These are phyloP conservation scores for Fundulus diaphanus DNA, from an alignment of 2,797 vertebrate species.

Conservation along the genomic window DNA sequence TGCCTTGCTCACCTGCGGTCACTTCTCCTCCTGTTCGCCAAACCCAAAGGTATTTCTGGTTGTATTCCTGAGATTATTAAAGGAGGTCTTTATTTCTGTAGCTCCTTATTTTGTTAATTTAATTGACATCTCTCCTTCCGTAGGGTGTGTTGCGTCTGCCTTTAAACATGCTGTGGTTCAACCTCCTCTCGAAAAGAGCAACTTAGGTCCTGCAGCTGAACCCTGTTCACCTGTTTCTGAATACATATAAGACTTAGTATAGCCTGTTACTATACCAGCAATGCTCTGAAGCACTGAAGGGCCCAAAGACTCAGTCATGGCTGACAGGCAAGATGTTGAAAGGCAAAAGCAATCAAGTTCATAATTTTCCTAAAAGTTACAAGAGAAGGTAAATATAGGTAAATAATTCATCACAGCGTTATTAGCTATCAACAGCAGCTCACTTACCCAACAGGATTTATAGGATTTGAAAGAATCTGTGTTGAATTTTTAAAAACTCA, in stretches of 20 bases:
- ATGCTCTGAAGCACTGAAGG: conserved; percentile 38
- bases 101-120: no score
- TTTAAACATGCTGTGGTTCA: no score
- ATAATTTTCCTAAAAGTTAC: conserved; percentile 54
- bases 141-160: no score
- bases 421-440: conserved; percentile 31
- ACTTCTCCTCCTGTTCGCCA: no score
- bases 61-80: no score
- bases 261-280: conserved; percentile 76
- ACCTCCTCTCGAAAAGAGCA: no score
- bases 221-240: conserved; percentile 67
- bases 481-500: conserved; percentile 39
- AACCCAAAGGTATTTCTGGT: no score
- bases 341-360: conserved; percentile 66
- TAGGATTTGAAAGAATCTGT: conserved; percentile 1
- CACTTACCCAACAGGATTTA: conserved; percentile 15
- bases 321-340: conserved; percentile 55
- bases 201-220: no score
- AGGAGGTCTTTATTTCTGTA: no score
- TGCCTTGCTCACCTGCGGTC: no score
- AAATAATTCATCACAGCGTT: conserved; percentile 35
- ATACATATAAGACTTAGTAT: conserved; percentile 35
- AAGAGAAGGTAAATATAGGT: conserved; percentile 41
- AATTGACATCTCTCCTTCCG: no score
- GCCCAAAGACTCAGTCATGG: conserved; percentile 47